Evolutionary conservation across 2,113 vertebrate species (phyloP).

Genomic region (Phrynocephalus versicolor): DNA sequence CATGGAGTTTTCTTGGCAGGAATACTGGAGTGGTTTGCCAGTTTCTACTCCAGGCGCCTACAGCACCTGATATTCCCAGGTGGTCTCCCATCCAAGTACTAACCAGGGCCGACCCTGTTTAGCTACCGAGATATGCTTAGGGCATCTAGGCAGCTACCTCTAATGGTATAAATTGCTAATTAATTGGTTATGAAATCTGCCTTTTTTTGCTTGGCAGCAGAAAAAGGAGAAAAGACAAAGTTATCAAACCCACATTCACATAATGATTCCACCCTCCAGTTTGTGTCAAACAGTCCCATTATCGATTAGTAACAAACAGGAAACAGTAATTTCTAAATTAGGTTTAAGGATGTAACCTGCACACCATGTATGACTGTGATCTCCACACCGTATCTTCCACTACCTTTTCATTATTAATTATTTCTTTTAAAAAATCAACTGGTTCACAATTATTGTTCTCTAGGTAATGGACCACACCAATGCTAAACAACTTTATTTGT

Average conservation of each 20-base stretch:
- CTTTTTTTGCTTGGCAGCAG: constrained; percentile 54
- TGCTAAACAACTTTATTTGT: background rate
- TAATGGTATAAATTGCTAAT: constrained; percentile 53
- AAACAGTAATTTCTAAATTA: constrained; percentile 60
- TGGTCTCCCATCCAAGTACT: no score
- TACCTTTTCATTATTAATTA: background rate
- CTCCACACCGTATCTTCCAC: background rate
- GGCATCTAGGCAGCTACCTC: background rate
- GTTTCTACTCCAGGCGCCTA: no score
- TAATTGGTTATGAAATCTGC: constrained; percentile 61
- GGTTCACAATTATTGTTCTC: background rate
- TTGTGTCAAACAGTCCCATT: constrained; percentile 38
- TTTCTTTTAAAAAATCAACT: constrained; percentile 4
- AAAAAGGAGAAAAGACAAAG: constrained; percentile 56
- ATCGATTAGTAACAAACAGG: constrained; percentile 54
- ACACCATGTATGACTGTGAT: constrained; percentile 43
- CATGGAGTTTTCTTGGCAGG: no score
- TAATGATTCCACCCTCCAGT: constrained; percentile 51
- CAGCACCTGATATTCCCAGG: no score
- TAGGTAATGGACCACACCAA: background rate
- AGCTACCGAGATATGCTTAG: no score
- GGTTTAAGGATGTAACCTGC: constrained; percentile 52
- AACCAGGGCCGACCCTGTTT: no score
- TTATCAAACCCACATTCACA: constrained; percentile 54
- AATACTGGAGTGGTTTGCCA: no score